These are phyloP conservation scores for Pollenia amentaria DNA, from an alignment of 2,888 invertebrate genomes.

Conservation along the genomic window DNA sequence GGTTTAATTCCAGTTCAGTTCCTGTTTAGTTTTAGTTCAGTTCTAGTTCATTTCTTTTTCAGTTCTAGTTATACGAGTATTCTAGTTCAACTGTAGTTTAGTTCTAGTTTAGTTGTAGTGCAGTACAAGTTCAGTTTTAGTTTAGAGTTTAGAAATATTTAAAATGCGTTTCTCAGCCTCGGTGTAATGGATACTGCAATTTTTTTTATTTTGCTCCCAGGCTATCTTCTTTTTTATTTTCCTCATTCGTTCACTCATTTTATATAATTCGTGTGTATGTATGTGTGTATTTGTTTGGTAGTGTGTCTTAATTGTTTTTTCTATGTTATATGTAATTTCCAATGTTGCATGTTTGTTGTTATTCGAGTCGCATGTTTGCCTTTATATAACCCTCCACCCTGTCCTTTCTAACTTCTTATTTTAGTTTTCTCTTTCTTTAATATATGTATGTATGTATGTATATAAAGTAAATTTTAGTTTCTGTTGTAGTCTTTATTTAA, in stretches of 20 bases:
- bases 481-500: slow-evolving; percentile 12
- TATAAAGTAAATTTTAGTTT: background rate
- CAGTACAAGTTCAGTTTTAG: too few species aligned
- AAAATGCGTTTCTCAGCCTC: too few species aligned
- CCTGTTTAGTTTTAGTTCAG: too few species aligned
- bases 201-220: too few species aligned
- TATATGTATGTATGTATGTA: background rate
- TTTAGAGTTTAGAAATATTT: too few species aligned
- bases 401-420: background rate
- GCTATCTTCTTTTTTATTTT: too few species aligned
- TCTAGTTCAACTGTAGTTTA: too few species aligned
- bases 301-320: slow-evolving; percentile 27
- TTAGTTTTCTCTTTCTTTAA: background rate
- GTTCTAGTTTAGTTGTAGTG: too few species aligned
- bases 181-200: too few species aligned
- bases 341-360: slow-evolving; percentile 71
- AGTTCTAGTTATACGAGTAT: too few species aligned
- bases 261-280: background rate
- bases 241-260: background rate
- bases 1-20: too few species aligned
- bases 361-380: slow-evolving; percentile 63
- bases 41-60: too few species aligned
- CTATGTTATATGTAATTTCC: slow-evolving; percentile 56
- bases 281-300: slow-evolving; percentile 2
- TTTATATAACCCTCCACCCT: background rate